Evolutionary conservation across 2,113 vertebrate genomes (phyloP), one percentile per base, ranked within the genome.

Genomic region (Erinaceus europaeus): DNA sequence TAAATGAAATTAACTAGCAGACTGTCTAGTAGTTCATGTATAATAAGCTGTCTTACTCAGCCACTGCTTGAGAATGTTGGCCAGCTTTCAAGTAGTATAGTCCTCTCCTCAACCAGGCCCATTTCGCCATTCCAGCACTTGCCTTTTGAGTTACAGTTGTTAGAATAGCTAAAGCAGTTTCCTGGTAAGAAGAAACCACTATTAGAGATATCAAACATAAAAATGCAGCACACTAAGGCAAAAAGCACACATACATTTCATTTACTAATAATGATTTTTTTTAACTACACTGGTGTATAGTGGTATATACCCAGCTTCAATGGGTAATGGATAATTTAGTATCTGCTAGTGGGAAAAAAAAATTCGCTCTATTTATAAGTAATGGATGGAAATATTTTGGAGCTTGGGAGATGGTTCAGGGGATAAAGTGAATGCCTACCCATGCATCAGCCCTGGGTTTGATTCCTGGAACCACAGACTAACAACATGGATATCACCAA

Each of bases 51-150:
- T 64, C 98, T 97, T 99, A 99, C 99, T 99, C 99, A 67, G 98
- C 90, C 86, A 98, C 97, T 59, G 99, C 99, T 94, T 98, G 96
- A 38, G 97, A 98, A 50, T 98, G 97, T 46, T 98, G 97, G 67
- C 97, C 98, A 25, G 93, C 96, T 95, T 98, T 99, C 92, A 99
- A 93, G 94, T 99, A 97, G 95, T 98, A 98, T 0, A 99, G 97
- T 13, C 99, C 99, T 93, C 98, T 97, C 90, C 98, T 97, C 94
- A 99, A 98, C 99, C 98, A 99, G 40, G 99, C 99, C 99, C 99
- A 99, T 93, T 99, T 99, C 21, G 98, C 98, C 4, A 98, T 97
- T 67, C 99, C 98, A 65, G 98, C 96, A 46, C 97, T 98, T 0
- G 98, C 98, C 96, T 96, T 98, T 59, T 97, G 97, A 23, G 98